Evolutionary conservation across 2,113 vertebrate species (phyloP).

Genomic region (Felis catus): F.catus_Fca126_mat1.0 CM031427.1:27641001-27641500

Average conservation of each 20-base stretch:
- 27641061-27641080: not conserved
- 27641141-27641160: not conserved
- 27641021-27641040: not conserved
- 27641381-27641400: not conserved
- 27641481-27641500: not conserved
- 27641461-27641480: not conserved
- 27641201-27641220: not conserved
- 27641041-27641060: not conserved
- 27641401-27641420: not conserved
- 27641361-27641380: not conserved
- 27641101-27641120: not conserved
- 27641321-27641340: not conserved
- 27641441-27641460: not conserved
- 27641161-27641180: not conserved
- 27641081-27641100: not conserved
- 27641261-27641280: not conserved
- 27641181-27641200: not conserved
- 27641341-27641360: not conserved
- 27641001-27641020: not conserved
- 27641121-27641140: not conserved
- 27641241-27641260: not conserved
- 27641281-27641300: not conserved
- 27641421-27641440: not conserved
- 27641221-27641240: not conserved
- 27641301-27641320: not conserved